phyloP scores from a whole-genome alignment of 2,113 vertebrate species.

The Microcebus murinus region DNA sequence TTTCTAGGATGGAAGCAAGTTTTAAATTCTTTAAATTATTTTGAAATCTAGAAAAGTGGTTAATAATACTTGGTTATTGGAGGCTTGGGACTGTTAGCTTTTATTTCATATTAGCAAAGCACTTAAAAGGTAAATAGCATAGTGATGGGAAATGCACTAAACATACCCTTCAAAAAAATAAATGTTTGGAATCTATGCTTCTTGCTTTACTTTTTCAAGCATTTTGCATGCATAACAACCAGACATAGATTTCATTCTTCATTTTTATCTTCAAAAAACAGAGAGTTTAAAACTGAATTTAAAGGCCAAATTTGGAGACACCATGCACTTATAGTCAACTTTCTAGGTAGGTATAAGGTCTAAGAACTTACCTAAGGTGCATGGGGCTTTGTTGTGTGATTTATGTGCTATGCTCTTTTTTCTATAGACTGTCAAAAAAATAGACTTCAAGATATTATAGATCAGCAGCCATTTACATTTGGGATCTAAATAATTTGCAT shows the following conservation, averaged over 20 bases:
- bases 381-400: background rate
- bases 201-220: background rate
- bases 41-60: constrained; percentile 1
- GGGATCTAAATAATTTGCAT: constrained; percentile 40
- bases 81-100: background rate
- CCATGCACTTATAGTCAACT: background rate
- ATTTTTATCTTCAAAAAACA: background rate
- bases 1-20: background rate
- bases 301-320: constrained; percentile 15
- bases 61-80: background rate
- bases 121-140: background rate
- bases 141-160: background rate
- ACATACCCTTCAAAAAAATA: background rate
- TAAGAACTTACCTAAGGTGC: background rate
- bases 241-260: background rate
- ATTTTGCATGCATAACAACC: background rate
- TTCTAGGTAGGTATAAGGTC: background rate
- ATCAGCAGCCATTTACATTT: constrained; percentile 49
- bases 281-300: constrained; percentile 22
- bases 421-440: constrained; percentile 41
- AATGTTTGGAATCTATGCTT: background rate
- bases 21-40: constrained; percentile 26
- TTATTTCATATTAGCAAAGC: background rate
- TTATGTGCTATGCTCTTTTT: background rate
- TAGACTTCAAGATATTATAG: constrained; percentile 55